Conservation (phyloP, 2,797 vertebrate genomes). For the Spinibarbus caldwelli region DNA sequence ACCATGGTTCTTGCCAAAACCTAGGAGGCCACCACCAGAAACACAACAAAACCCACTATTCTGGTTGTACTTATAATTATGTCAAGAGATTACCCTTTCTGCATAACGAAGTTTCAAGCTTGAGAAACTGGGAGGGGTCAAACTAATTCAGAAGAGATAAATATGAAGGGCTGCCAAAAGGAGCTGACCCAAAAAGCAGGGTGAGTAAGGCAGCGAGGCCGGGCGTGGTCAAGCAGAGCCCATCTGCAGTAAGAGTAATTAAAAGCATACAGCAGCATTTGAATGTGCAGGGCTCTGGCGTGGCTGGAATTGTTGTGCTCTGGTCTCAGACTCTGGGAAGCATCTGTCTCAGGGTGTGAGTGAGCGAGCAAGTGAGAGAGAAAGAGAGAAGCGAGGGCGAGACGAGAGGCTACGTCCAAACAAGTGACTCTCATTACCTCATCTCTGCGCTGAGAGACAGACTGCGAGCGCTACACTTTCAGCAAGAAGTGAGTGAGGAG, state of each 20-base stretch:
- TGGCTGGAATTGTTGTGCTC: slow-evolving; percentile 11
- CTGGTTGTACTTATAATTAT: slow-evolving; percentile 23
- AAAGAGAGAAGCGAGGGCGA: not conserved
- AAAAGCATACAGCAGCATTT: slow-evolving; percentile 55
- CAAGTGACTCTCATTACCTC: slow-evolving; percentile 60
- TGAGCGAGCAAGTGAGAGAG: slow-evolving; percentile 3
- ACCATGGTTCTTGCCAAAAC: slow-evolving; percentile 18
- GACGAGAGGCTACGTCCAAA: slow-evolving; percentile 43
- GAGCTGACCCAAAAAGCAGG: slow-evolving; percentile 45
- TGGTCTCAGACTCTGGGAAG: slow-evolving; percentile 46
- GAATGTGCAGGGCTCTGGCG: slow-evolving; percentile 28
- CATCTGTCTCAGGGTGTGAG: slow-evolving; percentile 9
- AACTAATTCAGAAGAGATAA: slow-evolving; percentile 30
- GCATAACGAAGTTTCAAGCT: slow-evolving; percentile 10
- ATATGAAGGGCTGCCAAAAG: slow-evolving; percentile 32
- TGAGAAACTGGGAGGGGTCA: slow-evolving; percentile 33
- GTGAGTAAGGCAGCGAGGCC: slow-evolving; percentile 43
- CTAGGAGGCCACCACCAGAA: not conserved
- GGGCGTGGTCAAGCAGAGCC: slow-evolving; percentile 60
- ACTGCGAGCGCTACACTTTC: not conserved
- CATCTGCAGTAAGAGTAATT: slow-evolving; percentile 59
- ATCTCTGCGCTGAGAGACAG: slow-evolving; percentile 32
- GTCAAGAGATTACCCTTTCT: not conserved
- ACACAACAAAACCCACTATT: slow-evolving; percentile 16
- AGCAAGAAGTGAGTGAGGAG: not conserved